These are phyloP conservation scores for Synanthedon tipuliformis DNA, from an alignment of 2,888 invertebrate genomes.

Conservation along the genomic window DNA sequence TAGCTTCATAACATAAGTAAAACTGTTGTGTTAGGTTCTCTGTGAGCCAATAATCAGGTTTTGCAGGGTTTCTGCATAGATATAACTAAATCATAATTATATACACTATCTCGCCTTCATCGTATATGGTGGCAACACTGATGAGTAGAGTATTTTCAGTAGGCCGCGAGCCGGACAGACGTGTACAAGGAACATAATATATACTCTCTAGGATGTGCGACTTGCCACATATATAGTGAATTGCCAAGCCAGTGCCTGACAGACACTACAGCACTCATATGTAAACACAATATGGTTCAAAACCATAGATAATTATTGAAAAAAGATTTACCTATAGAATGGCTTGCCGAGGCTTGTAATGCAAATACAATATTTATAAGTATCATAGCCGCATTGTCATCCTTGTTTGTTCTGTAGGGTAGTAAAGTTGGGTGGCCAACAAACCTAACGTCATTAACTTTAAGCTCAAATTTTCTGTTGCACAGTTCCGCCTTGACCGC, in stretches of 20 bases:
- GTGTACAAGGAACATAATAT: too few species aligned
- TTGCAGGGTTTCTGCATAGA: too few species aligned
- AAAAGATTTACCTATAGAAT: conserved; percentile 77
- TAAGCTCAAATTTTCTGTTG: conserved; percentile 91
- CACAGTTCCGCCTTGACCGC: conserved; percentile 92
- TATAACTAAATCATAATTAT: too few species aligned
- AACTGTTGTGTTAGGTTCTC: background rate
- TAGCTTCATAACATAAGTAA: background rate
- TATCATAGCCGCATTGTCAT: conserved; percentile 78
- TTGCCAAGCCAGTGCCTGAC: too few species aligned
- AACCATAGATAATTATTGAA: background rate
- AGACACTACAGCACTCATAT: too few species aligned
- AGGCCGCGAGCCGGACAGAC: too few species aligned
- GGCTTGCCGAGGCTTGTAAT: conserved; percentile 88
- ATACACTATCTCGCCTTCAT: too few species aligned
- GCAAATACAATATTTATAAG: conserved; percentile 92
- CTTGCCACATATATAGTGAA: too few species aligned
- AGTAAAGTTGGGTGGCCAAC: conserved; percentile 92
- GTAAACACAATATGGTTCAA: background rate
- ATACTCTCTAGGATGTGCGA: too few species aligned
- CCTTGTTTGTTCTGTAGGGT: conserved; percentile 75
- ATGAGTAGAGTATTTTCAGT: too few species aligned
- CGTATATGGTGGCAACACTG: too few species aligned
- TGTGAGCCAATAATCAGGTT: too few species aligned
- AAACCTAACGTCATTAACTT: conserved; percentile 95